Percentiles rank a stretch among this genome's conserved stretches.
These are phyloP conservation scores for Mormyrus lacerda DNA, from an alignment of 2,113 vertebrate genomes.

Conservation along the genomic window DNA sequence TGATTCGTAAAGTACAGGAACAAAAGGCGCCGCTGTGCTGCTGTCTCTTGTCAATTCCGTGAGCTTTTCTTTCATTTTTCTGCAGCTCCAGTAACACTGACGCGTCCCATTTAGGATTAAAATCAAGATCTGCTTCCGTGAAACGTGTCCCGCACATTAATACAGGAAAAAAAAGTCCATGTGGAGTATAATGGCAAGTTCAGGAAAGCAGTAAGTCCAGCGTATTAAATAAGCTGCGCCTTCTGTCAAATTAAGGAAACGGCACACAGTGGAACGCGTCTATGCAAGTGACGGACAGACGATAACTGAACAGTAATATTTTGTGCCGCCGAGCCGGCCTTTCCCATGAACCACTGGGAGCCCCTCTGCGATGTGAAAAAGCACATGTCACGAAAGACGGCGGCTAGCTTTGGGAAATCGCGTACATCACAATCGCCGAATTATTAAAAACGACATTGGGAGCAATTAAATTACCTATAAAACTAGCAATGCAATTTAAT, in stretches of 20 bases:
- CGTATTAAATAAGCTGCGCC: not conserved
- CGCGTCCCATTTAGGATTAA: not conserved
- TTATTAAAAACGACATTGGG: constrained; percentile 21
- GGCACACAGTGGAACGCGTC: not conserved
- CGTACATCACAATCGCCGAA: not conserved
- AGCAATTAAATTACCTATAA: constrained; percentile 27
- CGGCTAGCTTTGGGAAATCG: not conserved
- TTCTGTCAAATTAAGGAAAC: constrained; percentile 16
- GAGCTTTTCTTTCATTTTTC: not conserved
- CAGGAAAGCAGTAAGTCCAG: not conserved
- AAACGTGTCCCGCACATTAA: not conserved
- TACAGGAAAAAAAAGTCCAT: not conserved
- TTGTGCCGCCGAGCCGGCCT: not conserved
- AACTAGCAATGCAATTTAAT: constrained; percentile 16
- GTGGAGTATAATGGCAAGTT: not conserved
- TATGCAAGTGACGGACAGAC: not conserved
- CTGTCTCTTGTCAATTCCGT: not conserved
- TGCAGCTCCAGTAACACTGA: not conserved
- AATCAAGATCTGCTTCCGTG: not conserved
- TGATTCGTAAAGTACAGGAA: not conserved
- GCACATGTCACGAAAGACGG: not conserved
- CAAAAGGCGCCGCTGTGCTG: not conserved
- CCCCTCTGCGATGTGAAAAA: not conserved
- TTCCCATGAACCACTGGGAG: not conserved
- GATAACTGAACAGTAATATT: not conserved